These are phyloP conservation scores for Crepidodera aurea DNA, from an alignment of 2,888 invertebrate species.

Conservation along the genomic window DNA sequence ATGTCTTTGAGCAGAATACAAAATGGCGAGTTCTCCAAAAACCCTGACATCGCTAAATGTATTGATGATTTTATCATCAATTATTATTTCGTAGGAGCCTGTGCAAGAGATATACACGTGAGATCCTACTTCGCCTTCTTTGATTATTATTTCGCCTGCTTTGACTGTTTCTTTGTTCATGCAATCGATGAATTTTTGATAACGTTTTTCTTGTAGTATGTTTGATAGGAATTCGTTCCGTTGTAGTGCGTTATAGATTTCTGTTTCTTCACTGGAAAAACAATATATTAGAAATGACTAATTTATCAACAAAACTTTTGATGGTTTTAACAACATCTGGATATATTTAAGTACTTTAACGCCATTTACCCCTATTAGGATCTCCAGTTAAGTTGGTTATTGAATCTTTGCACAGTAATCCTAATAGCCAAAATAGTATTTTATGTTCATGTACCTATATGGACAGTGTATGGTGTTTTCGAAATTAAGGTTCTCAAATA, in stretches of 20 bases:
- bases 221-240: conserved; percentile 55
- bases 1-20: conserved; percentile 81
- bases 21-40: conserved; percentile 78
- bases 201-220: conserved; percentile 48
- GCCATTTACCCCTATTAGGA: no score
- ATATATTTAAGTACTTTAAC: no score
- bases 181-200: conserved; percentile 53
- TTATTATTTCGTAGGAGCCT: conserved; percentile 86
- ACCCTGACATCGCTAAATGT: conserved; percentile 81
- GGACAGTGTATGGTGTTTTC: no score
- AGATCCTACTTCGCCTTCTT: conserved; percentile 65
- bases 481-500: no score
- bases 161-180: conserved; percentile 52
- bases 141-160: conserved; percentile 51
- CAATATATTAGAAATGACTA: background rate
- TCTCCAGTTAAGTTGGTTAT: no score
- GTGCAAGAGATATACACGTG: conserved; percentile 86
- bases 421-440: no score
- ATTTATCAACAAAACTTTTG: no score
- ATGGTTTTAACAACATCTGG: no score
- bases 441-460: no score
- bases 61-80: conserved; percentile 54
- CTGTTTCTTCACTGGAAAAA: conserved; percentile 51
- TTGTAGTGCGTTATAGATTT: conserved; percentile 51
- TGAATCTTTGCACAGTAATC: no score